Evolutionary conservation across 2,888 invertebrate genomes (phyloP).

Genomic region (Argynnis bischoffii): DNA sequence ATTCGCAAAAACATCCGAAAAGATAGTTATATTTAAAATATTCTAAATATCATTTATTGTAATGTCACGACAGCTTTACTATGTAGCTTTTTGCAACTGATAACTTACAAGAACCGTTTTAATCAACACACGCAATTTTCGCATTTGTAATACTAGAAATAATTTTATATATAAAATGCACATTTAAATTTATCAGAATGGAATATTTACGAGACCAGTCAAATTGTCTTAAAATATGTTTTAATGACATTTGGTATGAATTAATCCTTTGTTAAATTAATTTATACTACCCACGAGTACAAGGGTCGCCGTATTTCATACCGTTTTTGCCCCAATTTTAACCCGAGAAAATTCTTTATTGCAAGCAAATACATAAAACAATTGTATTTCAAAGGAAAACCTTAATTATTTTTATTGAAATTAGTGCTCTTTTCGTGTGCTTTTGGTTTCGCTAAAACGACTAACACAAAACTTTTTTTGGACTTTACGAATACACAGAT

Average conservation of each 20-base stretch:
- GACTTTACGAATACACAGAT: too few species aligned
- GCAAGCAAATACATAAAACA: neutral
- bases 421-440: too few species aligned
- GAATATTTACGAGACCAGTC: neutral
- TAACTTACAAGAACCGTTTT: too few species aligned
- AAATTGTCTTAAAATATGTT: slow-evolving; percentile 9
- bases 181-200: neutral
- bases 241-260: neutral
- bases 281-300: neutral
- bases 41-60: too few species aligned
- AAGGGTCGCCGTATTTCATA: slow-evolving; percentile 11
- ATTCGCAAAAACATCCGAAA: too few species aligned
- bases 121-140: too few species aligned
- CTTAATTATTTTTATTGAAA: neutral
- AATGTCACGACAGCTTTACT: too few species aligned
- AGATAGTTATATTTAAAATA: too few species aligned
- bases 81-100: too few species aligned
- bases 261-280: slow-evolving; percentile 9
- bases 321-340: neutral
- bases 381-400: neutral
- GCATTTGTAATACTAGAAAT: too few species aligned
- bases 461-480: too few species aligned
- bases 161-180: neutral
- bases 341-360: neutral
- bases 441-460: too few species aligned